These are phyloP conservation scores for Ptilonorhynchus violaceus DNA, from an alignment of 2,113 vertebrate species.

Conservation along the genomic window DNA sequence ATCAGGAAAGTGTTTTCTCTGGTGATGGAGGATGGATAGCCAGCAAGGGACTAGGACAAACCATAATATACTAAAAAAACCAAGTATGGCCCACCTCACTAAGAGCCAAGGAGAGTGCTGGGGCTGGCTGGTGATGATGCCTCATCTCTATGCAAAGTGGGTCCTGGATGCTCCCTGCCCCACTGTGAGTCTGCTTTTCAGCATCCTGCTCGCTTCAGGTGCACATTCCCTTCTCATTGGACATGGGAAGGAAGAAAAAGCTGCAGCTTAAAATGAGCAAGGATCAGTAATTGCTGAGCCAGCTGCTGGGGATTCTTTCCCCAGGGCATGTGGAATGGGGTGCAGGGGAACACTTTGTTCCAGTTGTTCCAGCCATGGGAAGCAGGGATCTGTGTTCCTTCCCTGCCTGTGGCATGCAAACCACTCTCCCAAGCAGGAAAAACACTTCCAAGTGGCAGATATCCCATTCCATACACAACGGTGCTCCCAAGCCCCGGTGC, in stretches of 20 bases:
- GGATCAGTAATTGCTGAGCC: neutral
- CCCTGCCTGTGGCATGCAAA: neutral
- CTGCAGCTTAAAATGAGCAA: neutral
- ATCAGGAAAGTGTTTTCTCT: neutral
- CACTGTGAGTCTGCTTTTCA: neutral
- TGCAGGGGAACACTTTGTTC: neutral
- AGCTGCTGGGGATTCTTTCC: neutral
- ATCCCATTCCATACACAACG: neutral
- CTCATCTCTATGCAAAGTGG: neutral
- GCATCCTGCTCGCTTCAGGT: neutral
- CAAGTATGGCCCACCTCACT: neutral
- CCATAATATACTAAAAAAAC: rapidly evolving
- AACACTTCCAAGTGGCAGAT: neutral
- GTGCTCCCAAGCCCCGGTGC: neutral
- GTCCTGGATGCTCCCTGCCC: neutral
- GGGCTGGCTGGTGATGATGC: neutral
- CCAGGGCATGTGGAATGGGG: rapidly evolving
- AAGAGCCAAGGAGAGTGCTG: neutral
- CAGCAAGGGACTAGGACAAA: neutral
- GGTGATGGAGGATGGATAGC: neutral
- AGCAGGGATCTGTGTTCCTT: neutral
- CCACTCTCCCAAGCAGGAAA: neutral
- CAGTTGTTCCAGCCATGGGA: neutral
- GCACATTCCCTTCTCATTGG: neutral
- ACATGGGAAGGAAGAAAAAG: neutral